Conservation (phyloP, 2,888 invertebrate genomes). For the Pachydiplax longipennis region DNA sequence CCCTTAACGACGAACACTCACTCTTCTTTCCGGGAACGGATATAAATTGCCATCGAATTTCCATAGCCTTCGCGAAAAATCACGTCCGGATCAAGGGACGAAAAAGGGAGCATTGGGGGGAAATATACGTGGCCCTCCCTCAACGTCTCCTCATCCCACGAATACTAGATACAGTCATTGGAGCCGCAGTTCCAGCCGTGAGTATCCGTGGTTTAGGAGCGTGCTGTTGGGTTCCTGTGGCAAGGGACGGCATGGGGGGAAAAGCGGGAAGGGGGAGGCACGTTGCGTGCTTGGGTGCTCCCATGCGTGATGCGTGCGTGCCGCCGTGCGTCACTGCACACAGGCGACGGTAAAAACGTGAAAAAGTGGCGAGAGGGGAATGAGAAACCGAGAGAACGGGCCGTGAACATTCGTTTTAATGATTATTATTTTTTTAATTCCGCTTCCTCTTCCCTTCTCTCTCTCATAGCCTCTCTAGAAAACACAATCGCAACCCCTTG, state of each 20-base stretch:
- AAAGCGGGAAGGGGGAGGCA: not conserved
- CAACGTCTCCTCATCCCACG: not conserved
- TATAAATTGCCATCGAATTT: not conserved
- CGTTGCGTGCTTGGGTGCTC: constrained; percentile 28
- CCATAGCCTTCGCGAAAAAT: not conserved
- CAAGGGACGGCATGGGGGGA: not conserved
- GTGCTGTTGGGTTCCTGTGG: not conserved
- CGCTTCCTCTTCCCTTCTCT: not conserved
- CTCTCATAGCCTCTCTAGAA: not conserved
- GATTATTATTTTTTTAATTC: constrained; percentile 34
- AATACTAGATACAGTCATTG: not conserved
- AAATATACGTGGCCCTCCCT: not conserved
- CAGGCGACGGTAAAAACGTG: constrained; percentile 16
- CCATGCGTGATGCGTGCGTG: constrained; percentile 38
- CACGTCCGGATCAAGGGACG: not conserved
- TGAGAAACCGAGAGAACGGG: constrained; percentile 2
- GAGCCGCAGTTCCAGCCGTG: not conserved
- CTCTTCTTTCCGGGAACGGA: not conserved
- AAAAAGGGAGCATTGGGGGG: not conserved
- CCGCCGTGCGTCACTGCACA: constrained; percentile 35
- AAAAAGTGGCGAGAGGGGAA: not conserved
- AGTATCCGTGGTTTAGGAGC: not conserved
- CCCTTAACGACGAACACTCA: not conserved
- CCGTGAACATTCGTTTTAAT: constrained; percentile 43
- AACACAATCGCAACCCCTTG: not conserved